These are phyloP conservation scores for Plectrocnemia conspersa DNA, from an alignment of 1,140 invertebrate genomes.

Conservation along the genomic window DNA sequence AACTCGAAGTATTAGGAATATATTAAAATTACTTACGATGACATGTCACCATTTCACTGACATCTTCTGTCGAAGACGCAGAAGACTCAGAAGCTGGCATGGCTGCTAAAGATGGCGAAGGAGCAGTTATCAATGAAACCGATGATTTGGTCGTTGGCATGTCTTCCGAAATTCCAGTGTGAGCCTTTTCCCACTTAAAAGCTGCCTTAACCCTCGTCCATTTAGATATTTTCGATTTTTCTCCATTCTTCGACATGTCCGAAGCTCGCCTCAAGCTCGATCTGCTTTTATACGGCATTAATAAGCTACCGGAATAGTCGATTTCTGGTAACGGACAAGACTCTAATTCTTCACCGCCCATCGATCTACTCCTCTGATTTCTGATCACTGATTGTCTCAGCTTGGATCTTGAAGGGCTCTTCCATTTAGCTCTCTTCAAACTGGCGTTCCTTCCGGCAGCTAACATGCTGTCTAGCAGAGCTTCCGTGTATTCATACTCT, in stretches of 20 bases:
- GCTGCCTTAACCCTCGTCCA: conserved; percentile 81
- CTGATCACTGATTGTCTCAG: conserved; percentile 47
- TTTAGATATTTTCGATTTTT: conserved; percentile 62
- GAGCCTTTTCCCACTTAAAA: conserved; percentile 68
- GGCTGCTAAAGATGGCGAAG: conserved; percentile 39
- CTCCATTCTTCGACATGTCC: conserved; percentile 43
- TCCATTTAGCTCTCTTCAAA: conserved; percentile 49
- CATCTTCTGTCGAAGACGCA: conserved; percentile 52
- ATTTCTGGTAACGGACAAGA: conserved; percentile 22
- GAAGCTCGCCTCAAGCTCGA: conserved; percentile 40
- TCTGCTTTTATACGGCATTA: conserved; percentile 22
- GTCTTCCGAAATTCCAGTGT: conserved; percentile 37
- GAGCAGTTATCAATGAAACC: conserved; percentile 23
- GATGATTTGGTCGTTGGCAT: background rate
- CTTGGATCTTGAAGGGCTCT: conserved; percentile 44
- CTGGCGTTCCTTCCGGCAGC: conserved; percentile 41
- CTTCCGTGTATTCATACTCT: conserved; percentile 55
- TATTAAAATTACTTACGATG: conserved; percentile 19
- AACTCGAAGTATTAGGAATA: background rate
- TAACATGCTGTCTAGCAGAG: conserved; percentile 54
- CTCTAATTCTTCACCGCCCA: conserved; percentile 49
- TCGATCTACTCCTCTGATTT: conserved; percentile 48
- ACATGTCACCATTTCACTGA: conserved; percentile 36
- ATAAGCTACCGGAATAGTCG: conserved; percentile 21
- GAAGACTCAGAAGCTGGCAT: conserved; percentile 48